Evolutionary conservation across 30 jellyfish, hydroid and myxozoan species (phyloP).

Genomic region (Cassiopea xamachana): DNA sequence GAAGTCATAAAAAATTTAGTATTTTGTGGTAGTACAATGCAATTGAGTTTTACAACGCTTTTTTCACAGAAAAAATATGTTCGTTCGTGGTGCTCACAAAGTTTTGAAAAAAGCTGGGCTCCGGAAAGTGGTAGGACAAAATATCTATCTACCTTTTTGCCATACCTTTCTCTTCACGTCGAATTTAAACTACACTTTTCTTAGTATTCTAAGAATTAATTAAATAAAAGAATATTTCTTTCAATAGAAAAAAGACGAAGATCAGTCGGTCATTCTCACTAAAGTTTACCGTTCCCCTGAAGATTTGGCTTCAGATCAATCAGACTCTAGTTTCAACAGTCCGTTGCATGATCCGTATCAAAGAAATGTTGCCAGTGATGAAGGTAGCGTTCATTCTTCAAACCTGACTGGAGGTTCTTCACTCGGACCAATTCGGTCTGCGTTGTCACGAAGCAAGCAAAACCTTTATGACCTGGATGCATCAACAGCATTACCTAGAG

Average conservation of each 20-base stretch:
- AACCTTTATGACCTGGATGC: constrained; percentile 64
- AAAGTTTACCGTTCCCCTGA: constrained; percentile 74
- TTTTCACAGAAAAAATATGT: constrained; percentile 74
- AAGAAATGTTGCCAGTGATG: constrained; percentile 30
- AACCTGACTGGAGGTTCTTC: constrained; percentile 42
- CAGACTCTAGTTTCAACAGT: constrained; percentile 75
- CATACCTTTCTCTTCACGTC: too few species aligned
- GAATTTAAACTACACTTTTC: background rate
- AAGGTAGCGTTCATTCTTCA: constrained; percentile 60
- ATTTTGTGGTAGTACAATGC: too few species aligned
- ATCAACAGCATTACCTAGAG: constrained; percentile 24
- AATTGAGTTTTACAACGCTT: background rate
- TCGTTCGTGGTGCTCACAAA: constrained; percentile 97
- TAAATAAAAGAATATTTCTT: background rate
- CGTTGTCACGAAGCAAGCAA: constrained; percentile 87
- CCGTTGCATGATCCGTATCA: constrained; percentile 44
- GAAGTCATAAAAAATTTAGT: too few species aligned
- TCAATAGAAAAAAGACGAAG: constrained; percentile 66
- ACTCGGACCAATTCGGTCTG: constrained; percentile 87
- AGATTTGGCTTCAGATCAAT: constrained; percentile 68
- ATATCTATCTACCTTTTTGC: background rate
- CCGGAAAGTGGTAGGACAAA: constrained; percentile 71
- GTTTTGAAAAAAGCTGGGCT: constrained; percentile 94
- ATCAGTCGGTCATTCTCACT: constrained; percentile 32
- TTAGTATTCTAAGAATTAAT: background rate